Evolutionary conservation across 2,113 vertebrate species (phyloP), one percentile per base, ranked within the genome.

Genomic region (Sinocyclocheilus anshuiensis): DNA sequence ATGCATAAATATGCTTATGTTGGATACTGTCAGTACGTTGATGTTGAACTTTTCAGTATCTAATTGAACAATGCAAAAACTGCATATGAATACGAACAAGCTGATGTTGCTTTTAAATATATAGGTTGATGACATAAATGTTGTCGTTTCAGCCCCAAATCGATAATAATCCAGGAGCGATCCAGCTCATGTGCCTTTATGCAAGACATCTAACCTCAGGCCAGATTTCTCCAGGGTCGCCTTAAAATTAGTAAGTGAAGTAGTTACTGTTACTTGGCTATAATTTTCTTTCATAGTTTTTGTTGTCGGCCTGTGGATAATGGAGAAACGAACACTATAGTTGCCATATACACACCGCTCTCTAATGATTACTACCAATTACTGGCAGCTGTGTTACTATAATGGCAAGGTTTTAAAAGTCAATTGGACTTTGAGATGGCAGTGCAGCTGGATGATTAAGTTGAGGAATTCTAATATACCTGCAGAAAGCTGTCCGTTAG

Each of bases 291-390:
- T 48, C 11, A 75, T 39, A 15, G 16, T 59, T 36, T 59, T 36
- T 39, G 53, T 79, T 20, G 55, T 42, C 20, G 7, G 33, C 33
- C 9, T 9, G 11, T 61, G n/a, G 13, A 6, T 50, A 50, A 76
- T 16, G n/a, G 42, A 50, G n/a, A 76, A 76, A 76, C 4, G 3
- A 76, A 48, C 3, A 3, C 22, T 76, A n/a, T 76, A 76, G 72
- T 76, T 76, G 42, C 42, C 13, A 1, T 76, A 16, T 26, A n/a
- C 42, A 76, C n/a, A 16, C 1, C 6, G 7, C n/a, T 26, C 11
- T 48, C 12, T 76, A 48, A 26, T 76, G 42, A 76, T 76, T 76
- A 26, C 42, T 45, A 3, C 74, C 72, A 76, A 76, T 76, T 79
- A 39, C 10, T 80, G 33, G 55, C 57, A 39, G 57, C 57, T 42